Conservation (phyloP, 1,140 invertebrate genomes). For the Epicauta chinensis region DNA sequence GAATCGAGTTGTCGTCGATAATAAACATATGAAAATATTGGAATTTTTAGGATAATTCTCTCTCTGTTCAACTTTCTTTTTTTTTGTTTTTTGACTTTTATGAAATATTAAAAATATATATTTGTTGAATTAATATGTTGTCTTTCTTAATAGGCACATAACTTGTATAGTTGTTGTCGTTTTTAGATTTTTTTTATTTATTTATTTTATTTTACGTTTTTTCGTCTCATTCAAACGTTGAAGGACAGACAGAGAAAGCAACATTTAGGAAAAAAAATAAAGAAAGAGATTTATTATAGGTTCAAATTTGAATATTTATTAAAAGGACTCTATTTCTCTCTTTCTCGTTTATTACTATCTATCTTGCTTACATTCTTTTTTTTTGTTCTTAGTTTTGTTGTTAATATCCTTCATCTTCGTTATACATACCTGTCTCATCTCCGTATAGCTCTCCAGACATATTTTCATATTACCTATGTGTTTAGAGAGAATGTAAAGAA, state of each 20-base stretch:
- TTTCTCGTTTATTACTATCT: constrained; percentile 11
- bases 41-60: background rate
- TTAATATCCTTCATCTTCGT: too few species aligned
- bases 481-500: constrained; percentile 28
- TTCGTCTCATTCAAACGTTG: too few species aligned
- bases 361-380: background rate
- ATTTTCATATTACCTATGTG: constrained; percentile 21
- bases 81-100: too few species aligned
- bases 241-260: too few species aligned
- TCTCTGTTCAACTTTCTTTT: too few species aligned
- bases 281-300: constrained; percentile 31
- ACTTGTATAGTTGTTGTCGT: constrained; percentile 12
- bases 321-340: constrained; percentile 19
- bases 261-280: background rate
- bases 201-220: too few species aligned
- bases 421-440: background rate
- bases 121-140: constrained; percentile 35
- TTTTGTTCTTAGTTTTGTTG: constrained; percentile 6
- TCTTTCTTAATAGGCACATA: constrained; percentile 35
- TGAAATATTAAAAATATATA: constrained; percentile 30
- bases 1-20: background rate
- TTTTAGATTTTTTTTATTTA: too few species aligned
- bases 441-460: constrained; percentile 14
- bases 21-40: constrained; percentile 1
- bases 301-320: constrained; percentile 37